Percentiles rank a stretch among this genome's conserved stretches.
Conservation (phyloP, 2,113 vertebrate species). For the Hystrix brachyura region DNA sequence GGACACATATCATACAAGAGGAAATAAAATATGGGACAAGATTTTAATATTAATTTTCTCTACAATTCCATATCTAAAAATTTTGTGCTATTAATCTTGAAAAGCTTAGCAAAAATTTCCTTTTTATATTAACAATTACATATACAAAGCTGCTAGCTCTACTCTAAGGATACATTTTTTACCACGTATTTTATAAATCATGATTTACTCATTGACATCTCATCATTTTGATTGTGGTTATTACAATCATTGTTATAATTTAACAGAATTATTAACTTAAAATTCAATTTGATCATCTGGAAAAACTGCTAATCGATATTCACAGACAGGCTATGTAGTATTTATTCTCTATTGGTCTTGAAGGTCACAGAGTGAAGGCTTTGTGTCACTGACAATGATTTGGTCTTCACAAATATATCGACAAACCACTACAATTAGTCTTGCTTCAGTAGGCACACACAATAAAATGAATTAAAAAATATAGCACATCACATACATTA, state of each 20-base stretch:
- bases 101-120: constrained; percentile 12
- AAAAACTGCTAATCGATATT: constrained; percentile 84
- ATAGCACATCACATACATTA: constrained; percentile 79
- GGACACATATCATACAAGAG: not conserved
- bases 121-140: not conserved
- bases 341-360: constrained; percentile 88
- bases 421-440: constrained; percentile 93
- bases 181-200: not conserved
- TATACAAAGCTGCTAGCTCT: not conserved
- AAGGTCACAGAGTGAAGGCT: constrained; percentile 92
- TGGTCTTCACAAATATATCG: constrained; percentile 90
- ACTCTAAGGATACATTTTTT: not conserved
- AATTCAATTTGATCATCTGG: constrained; percentile 82
- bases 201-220: not conserved
- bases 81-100: not conserved
- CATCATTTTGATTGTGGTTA: constrained; percentile 51
- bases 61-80: not conserved
- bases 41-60: not conserved
- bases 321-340: constrained; percentile 88
- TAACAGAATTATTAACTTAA: constrained; percentile 72
- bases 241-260: not conserved
- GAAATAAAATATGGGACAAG: not conserved
- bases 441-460: constrained; percentile 92
- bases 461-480: constrained; percentile 90
- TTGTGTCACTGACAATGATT: constrained; percentile 90